Evolutionary conservation across 2,888 invertebrate species (phyloP).

Genomic region (Thera britannica): DNA sequence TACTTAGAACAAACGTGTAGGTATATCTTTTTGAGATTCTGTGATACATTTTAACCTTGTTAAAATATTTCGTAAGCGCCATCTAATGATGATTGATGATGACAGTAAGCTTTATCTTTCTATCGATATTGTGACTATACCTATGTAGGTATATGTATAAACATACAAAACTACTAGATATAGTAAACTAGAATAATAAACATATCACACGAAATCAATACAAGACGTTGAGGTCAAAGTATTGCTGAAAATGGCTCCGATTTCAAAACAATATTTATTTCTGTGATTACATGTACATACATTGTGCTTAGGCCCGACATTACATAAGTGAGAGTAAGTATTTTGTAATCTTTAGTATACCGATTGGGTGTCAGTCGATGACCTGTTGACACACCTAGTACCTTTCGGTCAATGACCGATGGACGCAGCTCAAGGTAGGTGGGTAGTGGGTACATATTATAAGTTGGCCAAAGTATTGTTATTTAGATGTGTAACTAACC

Average conservation of each 20-base stretch:
- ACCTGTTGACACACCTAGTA: slow-evolving; percentile 77
- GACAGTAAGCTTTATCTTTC: too few relatives aligned
- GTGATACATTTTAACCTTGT: too few relatives aligned
- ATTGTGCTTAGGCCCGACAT: slow-evolving; percentile 43
- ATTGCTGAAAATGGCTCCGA: slow-evolving; percentile 15
- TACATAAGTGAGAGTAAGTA: slow-evolving; percentile 77
- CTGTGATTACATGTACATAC: slow-evolving; percentile 9
- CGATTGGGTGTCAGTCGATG: slow-evolving; percentile 77
- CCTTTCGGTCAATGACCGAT: slow-evolving; percentile 59
- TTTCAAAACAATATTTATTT: slow-evolving; percentile 27
- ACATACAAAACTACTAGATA: neutral
- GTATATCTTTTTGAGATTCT: too few relatives aligned
- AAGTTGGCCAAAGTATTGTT: neutral
- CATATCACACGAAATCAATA: neutral
- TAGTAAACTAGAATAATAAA: neutral
- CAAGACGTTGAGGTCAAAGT: neutral
- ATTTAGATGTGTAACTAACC: neutral
- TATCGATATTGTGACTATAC: neutral
- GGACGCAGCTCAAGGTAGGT: slow-evolving; percentile 25
- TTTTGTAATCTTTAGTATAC: slow-evolving; percentile 79
- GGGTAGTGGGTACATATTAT: slow-evolving; percentile 8
- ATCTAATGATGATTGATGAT: too few relatives aligned
- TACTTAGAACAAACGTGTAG: too few relatives aligned
- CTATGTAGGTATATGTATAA: too few relatives aligned
- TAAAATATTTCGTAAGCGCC: too few relatives aligned